Evolutionary conservation across 2,888 invertebrate genomes (phyloP).

Genomic region (Eristalis pertinax): DNA sequence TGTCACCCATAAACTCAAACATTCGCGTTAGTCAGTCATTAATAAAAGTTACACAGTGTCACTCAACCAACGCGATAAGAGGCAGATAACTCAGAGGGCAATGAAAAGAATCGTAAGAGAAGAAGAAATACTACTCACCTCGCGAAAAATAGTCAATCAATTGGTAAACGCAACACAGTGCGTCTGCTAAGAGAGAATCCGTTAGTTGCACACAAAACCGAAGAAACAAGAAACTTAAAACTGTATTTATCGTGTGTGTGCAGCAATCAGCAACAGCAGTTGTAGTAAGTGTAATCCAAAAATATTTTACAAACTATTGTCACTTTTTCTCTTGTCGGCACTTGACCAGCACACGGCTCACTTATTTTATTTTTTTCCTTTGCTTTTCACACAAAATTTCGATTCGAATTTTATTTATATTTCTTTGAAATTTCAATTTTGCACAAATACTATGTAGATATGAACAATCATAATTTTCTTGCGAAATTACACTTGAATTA

Average conservation of each 20-base stretch:
- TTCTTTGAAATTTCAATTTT: slow-evolving; percentile 17
- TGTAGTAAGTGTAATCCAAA: slow-evolving; percentile 66
- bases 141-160: slow-evolving; percentile 50
- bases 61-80: slow-evolving; percentile 18
- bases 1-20: slow-evolving; percentile 8
- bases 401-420: slow-evolving; percentile 29
- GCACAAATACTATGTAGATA: slow-evolving; percentile 10
- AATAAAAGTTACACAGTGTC: slow-evolving; percentile 27
- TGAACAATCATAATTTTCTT: neutral
- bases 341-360: slow-evolving; percentile 13
- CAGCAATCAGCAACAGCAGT: slow-evolving; percentile 37
- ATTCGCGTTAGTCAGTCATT: slow-evolving; percentile 41
- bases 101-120: neutral
- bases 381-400: neutral
- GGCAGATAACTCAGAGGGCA: neutral
- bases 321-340: slow-evolving; percentile 34
- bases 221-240: slow-evolving; percentile 6
- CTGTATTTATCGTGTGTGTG: slow-evolving; percentile 52
- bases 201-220: slow-evolving; percentile 29
- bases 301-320: slow-evolving; percentile 38
- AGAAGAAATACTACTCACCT: slow-evolving; percentile 33
- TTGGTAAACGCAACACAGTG: slow-evolving; percentile 27
- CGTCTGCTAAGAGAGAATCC: slow-evolving; percentile 43
- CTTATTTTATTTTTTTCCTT: slow-evolving; percentile 16
- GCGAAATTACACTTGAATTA: slow-evolving; percentile 34